Conservation (phyloP, 2,797 vertebrate species). For the Dipus sagitta region DNA sequence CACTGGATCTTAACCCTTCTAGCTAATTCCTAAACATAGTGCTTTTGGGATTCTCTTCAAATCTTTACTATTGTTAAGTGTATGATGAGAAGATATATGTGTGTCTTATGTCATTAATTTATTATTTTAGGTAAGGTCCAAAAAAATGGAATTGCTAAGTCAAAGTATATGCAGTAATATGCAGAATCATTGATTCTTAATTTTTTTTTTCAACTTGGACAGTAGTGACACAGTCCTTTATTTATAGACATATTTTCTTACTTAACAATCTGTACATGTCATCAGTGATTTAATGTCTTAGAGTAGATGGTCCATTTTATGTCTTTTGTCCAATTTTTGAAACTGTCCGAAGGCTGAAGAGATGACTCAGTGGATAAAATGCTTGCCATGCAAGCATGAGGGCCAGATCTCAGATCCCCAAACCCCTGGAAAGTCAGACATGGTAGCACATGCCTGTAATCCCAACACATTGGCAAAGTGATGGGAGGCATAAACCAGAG, state of each 20-base stretch:
- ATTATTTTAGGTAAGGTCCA: slow-evolving; percentile 15
- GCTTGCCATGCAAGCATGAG: no score
- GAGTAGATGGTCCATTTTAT: slow-evolving; percentile 1
- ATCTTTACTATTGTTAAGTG: neutral
- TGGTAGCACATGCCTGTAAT: no score
- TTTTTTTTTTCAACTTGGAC: neutral
- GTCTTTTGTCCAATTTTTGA: neutral
- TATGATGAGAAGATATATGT: neutral
- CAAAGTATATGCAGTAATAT: neutral
- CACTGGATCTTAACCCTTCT: neutral
- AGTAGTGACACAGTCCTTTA: slow-evolving; percentile 4
- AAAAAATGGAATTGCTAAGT: slow-evolving; percentile 42
- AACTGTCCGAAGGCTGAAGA: no score
- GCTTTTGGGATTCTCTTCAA: neutral
- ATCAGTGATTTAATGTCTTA: slow-evolving; percentile 32
- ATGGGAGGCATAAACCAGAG: no score
- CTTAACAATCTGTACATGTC: neutral
- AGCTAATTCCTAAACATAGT: neutral
- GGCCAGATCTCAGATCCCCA: no score
- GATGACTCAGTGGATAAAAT: no score
- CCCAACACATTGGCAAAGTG: no score
- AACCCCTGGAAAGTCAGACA: no score
- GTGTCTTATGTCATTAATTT: slow-evolving; percentile 19
- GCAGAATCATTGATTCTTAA: slow-evolving; percentile 8
- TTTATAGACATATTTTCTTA: slow-evolving; percentile 31